Percentiles rank a stretch among this genome's conserved stretches.
These are phyloP conservation scores for Noctua pronuba DNA, from an alignment of 2,888 invertebrate genomes.

Conservation along the genomic window DNA sequence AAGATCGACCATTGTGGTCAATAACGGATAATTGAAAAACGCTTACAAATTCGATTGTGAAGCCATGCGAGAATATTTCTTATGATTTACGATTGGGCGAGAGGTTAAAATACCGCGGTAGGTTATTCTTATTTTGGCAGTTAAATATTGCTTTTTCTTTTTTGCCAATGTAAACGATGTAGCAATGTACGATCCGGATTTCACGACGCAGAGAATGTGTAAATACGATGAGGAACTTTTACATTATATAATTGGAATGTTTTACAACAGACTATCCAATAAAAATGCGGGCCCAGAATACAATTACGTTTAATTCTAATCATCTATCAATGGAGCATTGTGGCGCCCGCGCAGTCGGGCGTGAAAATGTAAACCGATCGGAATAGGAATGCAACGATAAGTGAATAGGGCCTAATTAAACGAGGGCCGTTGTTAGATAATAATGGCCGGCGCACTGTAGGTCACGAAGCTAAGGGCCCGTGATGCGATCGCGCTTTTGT, in stretches of 20 bases:
- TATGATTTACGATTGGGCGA: slow-evolving; percentile 85
- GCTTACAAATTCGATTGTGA: slow-evolving; percentile 88
- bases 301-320: slow-evolving; percentile 76
- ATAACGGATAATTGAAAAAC: slow-evolving; percentile 89
- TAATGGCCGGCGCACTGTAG: slow-evolving; percentile 75
- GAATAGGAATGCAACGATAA: slow-evolving; percentile 84
- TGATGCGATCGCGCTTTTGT: slow-evolving; percentile 71
- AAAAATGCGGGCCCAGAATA: slow-evolving; percentile 60
- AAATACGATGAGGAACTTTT: slow-evolving; percentile 32
- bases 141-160: slow-evolving; percentile 69
- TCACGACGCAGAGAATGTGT: slow-evolving; percentile 38
- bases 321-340: slow-evolving; percentile 78
- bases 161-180: slow-evolving; percentile 61
- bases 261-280: slow-evolving; percentile 48
- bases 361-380: slow-evolving; percentile 83
- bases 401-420: slow-evolving; percentile 88
- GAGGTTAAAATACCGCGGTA: slow-evolving; percentile 77
- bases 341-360: slow-evolving; percentile 78
- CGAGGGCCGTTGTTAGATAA: slow-evolving; percentile 81
- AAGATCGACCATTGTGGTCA: slow-evolving; percentile 87
- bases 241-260: slow-evolving; percentile 49
- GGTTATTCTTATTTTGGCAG: slow-evolving; percentile 71
- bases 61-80: slow-evolving; percentile 81
- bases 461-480: slow-evolving; percentile 80
- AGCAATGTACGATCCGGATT: slow-evolving; percentile 52